Base-by-base conservation (phyloP, 37 sponge, comb jelly and placozoan species). In the Oopsacas minuta region DNA sequence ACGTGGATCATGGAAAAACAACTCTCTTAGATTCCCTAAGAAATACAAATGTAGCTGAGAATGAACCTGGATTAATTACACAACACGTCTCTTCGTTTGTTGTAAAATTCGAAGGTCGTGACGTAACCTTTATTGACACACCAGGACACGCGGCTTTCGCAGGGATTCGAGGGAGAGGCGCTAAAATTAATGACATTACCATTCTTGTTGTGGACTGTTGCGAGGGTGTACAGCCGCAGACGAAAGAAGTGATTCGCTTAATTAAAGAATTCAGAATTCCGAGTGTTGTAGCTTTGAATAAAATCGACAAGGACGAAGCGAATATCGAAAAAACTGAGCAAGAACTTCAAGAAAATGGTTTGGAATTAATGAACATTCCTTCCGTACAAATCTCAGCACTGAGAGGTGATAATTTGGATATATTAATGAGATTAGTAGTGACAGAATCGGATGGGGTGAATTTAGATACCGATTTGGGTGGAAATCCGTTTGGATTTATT, bases 1-100 rank as follows among this genome's bases (percentile, higher is more conserved):
- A 97, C 82, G 95, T 97, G 1, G 95, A 97, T 46, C 98, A 97
- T 83, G 98, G 98, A 0, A 97, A 97, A 87, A 97, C 98, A 0
- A 93, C 98, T 23, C 90, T 97, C 0, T 81, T 97, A 83, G 98
- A 97, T 86, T 51, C 83, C 23, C 85, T 97, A 0, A 52, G 98
- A 35, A 83, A 89, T 37, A 94, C 98, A 35, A 86, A 88, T 36
- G 92, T 91, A 38, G 98, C 90, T 1, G 91, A 85, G 3, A 52
- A 53, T 15, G 98, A 97, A 81, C 92, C 95, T 12, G 98, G 98
- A 23, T 91, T 95, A 36, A 97, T 97, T 35, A 97, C 98, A 20
- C 98, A 97, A 81, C 93, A 94, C 86, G 93, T 94, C 52, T 93
- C 95, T 86, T 93, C 95, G 10, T 97, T 97, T 86, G 89, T 90